Conservation (phyloP, 2,888 invertebrate species). For the Strigamia transsilvanica region DNA sequence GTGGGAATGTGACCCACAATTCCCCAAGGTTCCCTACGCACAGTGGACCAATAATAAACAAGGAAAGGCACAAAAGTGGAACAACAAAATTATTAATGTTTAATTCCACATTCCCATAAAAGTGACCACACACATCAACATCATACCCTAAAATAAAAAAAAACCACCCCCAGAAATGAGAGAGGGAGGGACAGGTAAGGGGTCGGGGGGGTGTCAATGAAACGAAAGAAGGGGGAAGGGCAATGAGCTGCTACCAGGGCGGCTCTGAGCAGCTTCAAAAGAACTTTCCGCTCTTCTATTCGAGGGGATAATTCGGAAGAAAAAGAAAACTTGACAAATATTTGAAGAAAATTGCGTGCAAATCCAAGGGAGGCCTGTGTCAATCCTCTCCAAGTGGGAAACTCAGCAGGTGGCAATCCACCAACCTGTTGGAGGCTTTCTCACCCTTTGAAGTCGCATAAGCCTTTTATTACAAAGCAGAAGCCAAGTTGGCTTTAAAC, state of each 20-base stretch:
- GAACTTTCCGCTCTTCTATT: constrained; percentile 20
- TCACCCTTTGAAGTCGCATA: constrained; percentile 35
- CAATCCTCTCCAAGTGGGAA: constrained; percentile 48
- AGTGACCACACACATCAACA: constrained; percentile 3
- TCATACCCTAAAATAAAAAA: neutral
- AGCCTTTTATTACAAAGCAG: constrained; percentile 44
- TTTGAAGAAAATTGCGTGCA: constrained; percentile 49
- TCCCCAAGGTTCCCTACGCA: neutral
- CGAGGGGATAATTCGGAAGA: constrained; percentile 42
- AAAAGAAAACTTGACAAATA: constrained; percentile 48
- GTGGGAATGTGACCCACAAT: constrained; percentile 35
- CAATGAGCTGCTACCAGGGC: constrained; percentile 46
- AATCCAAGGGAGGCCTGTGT: constrained; percentile 48
- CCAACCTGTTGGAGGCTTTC: constrained; percentile 33
- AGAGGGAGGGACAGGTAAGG: neutral
- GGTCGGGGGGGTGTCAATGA: constrained; percentile 1
- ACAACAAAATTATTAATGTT: constrained; percentile 22
- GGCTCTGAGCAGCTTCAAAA: constrained; percentile 37
- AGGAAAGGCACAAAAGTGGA: neutral
- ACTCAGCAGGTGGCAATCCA: constrained; percentile 48
- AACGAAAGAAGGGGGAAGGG: constrained; percentile 43
- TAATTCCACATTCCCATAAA: constrained; percentile 40
- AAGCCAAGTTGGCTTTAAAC: neutral
- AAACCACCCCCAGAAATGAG: neutral
- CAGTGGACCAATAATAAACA: constrained; percentile 20